Percentiles rank a stretch among this genome's conserved stretches.
These are phyloP conservation scores for Bursaphelenchus okinawaensis DNA, from an alignment of 2,888 invertebrate species.

Conservation along the genomic window DNA sequence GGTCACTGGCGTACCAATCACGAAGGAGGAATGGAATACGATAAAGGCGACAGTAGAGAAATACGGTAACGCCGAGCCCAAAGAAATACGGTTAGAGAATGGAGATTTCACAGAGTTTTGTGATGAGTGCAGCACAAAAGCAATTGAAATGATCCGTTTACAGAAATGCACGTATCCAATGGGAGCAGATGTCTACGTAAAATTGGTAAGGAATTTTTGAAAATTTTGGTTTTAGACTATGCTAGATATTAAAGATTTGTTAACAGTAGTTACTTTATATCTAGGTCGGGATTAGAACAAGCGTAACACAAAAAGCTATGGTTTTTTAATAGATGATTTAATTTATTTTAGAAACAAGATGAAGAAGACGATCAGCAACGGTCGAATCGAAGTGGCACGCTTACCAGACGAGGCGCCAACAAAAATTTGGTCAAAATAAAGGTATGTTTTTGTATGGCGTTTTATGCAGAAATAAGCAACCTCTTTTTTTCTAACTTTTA, in stretches of 20 bases:
- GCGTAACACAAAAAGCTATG: too few species aligned
- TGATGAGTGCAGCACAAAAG: slow-evolving; percentile 19
- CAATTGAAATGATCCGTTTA: slow-evolving; percentile 8
- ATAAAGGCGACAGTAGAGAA: slow-evolving; percentile 10
- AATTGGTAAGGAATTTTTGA: slow-evolving; percentile 43
- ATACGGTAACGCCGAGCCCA: slow-evolving; percentile 12
- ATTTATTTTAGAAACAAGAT: slow-evolving; percentile 28
- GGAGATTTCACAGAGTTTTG: slow-evolving; percentile 27
- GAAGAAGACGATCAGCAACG: slow-evolving; percentile 6
- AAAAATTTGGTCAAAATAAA: slow-evolving; percentile 20
- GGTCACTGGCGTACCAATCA: slow-evolving; percentile 17
- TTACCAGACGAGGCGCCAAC: slow-evolving; percentile 25
- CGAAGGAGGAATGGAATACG: slow-evolving; percentile 21
- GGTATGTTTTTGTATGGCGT: slow-evolving; percentile 6
- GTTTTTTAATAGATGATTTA: too few species aligned
- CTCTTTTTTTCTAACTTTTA: neutral
- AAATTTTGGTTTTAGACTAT: too few species aligned
- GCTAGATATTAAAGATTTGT: too few species aligned
- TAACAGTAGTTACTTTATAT: too few species aligned
- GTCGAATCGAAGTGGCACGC: neutral
- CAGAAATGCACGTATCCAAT: slow-evolving; percentile 29
- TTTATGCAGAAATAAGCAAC: neutral
- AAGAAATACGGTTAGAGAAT: slow-evolving; percentile 12
- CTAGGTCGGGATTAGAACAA: too few species aligned
- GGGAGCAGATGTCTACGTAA: slow-evolving; percentile 40